Evolutionary conservation across 1,140 invertebrate genomes (phyloP).

Genomic region (Holcopasites calliopsidis): DNA sequence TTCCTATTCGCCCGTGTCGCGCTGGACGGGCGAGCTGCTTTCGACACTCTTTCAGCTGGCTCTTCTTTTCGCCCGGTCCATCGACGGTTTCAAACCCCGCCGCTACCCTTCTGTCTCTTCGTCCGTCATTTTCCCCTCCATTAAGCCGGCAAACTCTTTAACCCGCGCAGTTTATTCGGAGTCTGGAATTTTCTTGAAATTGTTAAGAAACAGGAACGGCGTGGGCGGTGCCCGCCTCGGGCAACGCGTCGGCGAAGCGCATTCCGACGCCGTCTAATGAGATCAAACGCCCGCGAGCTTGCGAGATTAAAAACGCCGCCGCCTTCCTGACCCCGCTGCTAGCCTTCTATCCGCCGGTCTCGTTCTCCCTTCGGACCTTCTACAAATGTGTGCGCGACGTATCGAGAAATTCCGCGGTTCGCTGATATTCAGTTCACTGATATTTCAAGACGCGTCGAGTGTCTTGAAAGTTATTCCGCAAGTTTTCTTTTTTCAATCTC

Average conservation of each 20-base stretch:
- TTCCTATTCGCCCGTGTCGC: constrained; percentile 51
- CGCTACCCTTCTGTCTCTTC: neutral
- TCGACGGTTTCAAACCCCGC: too few species aligned
- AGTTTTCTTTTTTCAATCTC: too few species aligned
- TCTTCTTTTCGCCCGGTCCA: neutral
- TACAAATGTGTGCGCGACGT: too few species aligned
- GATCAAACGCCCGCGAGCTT: constrained; percentile 57
- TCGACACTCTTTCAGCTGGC: constrained; percentile 3
- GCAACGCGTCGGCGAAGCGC: constrained; percentile 19
- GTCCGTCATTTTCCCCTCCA: constrained; percentile 54
- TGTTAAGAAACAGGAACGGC: constrained; percentile 52
- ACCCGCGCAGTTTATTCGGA: constrained; percentile 56
- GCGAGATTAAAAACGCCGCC: constrained; percentile 52
- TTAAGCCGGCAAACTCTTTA: constrained; percentile 65
- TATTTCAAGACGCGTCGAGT: too few species aligned
- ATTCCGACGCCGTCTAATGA: constrained; percentile 54
- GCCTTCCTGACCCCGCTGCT: neutral
- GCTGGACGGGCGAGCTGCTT: constrained; percentile 3
- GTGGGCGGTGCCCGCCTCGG: neutral
- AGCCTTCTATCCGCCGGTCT: neutral
- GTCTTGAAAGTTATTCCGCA: neutral
- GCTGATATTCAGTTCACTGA: neutral
- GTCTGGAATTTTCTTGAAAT: constrained; percentile 64
- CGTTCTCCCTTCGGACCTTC: neutral
- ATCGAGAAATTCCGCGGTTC: neutral